Percentiles rank a stretch among this genome's conserved stretches.
phyloP scores from a whole-genome alignment of 2,113 vertebrate species.

The Carassius gibelio region DNA sequence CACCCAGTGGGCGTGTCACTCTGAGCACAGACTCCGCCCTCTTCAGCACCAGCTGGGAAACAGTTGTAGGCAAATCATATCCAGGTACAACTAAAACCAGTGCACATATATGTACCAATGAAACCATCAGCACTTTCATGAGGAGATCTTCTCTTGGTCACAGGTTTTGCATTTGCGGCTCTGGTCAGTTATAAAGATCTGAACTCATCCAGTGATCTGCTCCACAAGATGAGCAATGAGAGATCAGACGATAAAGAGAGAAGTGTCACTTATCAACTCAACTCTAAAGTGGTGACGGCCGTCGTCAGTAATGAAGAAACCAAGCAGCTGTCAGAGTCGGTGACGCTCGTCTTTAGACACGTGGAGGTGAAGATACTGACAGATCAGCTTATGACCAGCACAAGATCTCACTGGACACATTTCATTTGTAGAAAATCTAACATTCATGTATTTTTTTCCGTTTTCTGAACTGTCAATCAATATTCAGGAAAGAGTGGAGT shows the following conservation, averaged over 20 bases:
- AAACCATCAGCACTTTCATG: not conserved
- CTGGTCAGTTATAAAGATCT: conserved; percentile 77
- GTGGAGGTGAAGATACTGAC: conserved; percentile 54
- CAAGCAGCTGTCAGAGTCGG: conserved; percentile 52
- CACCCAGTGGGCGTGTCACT: conserved; percentile 52
- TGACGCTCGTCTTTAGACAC: conserved; percentile 75
- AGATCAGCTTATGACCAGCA: not conserved
- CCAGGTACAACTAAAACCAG: conserved; percentile 52
- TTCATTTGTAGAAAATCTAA: too few relatives aligned
- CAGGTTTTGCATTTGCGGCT: conserved; percentile 73
- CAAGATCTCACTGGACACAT: not conserved
- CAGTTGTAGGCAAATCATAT: conserved; percentile 62
- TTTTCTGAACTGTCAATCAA: not conserved
- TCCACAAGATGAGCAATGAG: conserved; percentile 21
- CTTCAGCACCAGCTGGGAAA: conserved; percentile 74
- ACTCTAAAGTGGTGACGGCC: conserved; percentile 72
- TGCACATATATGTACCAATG: not conserved
- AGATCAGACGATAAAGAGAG: not conserved
- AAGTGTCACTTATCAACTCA: conserved; percentile 45
- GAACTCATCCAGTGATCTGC: conserved; percentile 61
- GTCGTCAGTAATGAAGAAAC: conserved; percentile 75
- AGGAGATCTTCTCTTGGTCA: not conserved
- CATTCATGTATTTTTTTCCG: too few relatives aligned
- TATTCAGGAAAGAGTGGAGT: conserved; percentile 52
- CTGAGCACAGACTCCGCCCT: conserved; percentile 62